Evolutionary conservation across 2,888 invertebrate species (phyloP).

Genomic region (Apamea sordens): DNA sequence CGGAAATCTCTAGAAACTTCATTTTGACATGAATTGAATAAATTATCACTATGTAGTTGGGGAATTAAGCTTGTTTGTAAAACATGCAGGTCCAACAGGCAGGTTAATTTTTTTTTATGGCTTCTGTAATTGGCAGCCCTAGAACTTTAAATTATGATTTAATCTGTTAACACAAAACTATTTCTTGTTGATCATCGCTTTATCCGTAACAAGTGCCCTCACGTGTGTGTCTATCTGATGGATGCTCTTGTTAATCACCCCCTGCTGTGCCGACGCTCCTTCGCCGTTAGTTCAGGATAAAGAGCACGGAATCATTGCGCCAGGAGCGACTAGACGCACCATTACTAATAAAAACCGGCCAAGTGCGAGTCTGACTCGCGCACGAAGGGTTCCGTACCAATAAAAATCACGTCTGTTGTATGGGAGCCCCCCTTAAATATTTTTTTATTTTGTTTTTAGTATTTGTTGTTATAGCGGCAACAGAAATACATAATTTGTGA

Average conservation of each 20-base stretch:
- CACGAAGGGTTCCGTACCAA: no score
- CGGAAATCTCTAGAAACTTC: background rate
- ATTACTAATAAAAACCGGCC: background rate
- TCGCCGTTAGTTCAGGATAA: slow-evolving; percentile 56
- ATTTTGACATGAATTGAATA: background rate
- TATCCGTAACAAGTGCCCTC: slow-evolving; percentile 44
- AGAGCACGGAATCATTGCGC: background rate
- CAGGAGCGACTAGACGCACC: background rate
- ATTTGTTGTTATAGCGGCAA: no score
- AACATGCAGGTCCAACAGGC: background rate
- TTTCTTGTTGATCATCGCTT: slow-evolving; percentile 56
- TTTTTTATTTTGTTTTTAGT: no score
- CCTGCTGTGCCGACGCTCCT: slow-evolving; percentile 60
- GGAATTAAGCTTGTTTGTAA: background rate
- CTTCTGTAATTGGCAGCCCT: slow-evolving; percentile 15
- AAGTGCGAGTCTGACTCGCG: no score
- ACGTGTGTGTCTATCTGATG: slow-evolving; percentile 47
- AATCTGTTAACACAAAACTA: slow-evolving; percentile 48
- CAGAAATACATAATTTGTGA: no score
- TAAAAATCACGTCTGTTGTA: no score
- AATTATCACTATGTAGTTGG: background rate
- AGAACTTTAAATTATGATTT: slow-evolving; percentile 36
- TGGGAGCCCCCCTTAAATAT: no score
- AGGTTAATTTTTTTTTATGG: background rate
- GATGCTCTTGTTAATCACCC: slow-evolving; percentile 59